Evolutionary conservation across 2,113 vertebrate species (phyloP), one percentile per base, ranked within the genome.

Genomic region (Zeus faber): DNA sequence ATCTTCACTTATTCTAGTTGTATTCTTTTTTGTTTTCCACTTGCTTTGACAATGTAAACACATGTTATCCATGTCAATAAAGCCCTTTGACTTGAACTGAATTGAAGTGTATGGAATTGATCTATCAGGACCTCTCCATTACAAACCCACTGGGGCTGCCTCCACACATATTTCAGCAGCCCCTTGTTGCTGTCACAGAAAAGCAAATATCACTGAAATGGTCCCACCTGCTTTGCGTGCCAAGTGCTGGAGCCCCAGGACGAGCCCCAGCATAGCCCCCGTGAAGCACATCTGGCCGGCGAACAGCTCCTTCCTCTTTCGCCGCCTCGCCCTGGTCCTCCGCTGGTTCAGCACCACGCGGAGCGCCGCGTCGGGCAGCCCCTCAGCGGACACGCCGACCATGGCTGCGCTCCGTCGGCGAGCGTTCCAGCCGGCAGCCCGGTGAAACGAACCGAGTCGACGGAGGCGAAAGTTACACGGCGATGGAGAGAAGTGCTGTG

Each of bases 241-340:
- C 59, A 31, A 27, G 1, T 69, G 44, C 47, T 46, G 58, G 39
- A 85, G 25, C 65, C 70, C 78, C 1, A 53, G 54, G 20, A 52
- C 70, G 8, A 81, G 55, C 55, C 67, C 71, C 58, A 85, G 74
- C 67, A 78, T 17, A 1, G 43, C 18, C 52, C 69, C 80, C 56
- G 61, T 63, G 2, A 81, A 80, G 70, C 80, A 81, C 76, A 85
- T 74, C 83, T 83, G 83, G 55, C 80, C 2, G 16, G 18, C 72
- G 70, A 83, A 81, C 72, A 70, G 59, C 60, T 83, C 80, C 76
- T 80, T 80, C 64, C 83, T 74, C 72, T 83, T 83, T 58, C 72
- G 72, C 70, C 83, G 78, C 54, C 69, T 37, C 53, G 55, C 66
- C 72, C 70, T 80, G 76, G 74, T 72, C 74, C 58, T 77, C 57